Conservation (phyloP, 2,888 invertebrate genomes). For the Sarcophaga subvicina region DNA sequence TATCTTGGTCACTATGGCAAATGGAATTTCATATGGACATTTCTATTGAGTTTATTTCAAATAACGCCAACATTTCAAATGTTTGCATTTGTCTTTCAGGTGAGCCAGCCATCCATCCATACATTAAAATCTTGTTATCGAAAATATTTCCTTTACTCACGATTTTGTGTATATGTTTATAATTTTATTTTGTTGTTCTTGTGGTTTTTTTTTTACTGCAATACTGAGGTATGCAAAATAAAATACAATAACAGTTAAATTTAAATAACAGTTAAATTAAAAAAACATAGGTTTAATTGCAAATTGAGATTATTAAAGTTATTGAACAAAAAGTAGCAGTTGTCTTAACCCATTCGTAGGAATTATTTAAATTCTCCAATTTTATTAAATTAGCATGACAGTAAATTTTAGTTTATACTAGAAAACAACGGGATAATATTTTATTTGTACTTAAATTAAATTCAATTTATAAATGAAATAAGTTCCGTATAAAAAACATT, state of each 20-base stretch:
- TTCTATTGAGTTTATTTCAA: slow-evolving; percentile 84
- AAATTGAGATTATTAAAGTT: slow-evolving; percentile 3
- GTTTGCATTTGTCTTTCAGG: slow-evolving; percentile 84
- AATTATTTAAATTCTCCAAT: no score
- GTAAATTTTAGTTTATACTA: no score
- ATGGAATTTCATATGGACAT: slow-evolving; percentile 85
- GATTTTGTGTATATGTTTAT: background rate
- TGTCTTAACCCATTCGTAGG: slow-evolving; percentile 4
- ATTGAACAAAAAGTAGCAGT: background rate
- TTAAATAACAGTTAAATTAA: background rate
- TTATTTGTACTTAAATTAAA: no score
- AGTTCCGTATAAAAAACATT: no score
- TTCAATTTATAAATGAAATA: no score
- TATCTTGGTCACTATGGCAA: slow-evolving; percentile 84
- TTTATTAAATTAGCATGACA: no score
- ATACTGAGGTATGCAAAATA: no score
- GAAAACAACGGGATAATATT: no score
- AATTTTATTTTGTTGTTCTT: background rate
- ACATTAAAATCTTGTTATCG: slow-evolving; percentile 13
- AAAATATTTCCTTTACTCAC: slow-evolving; percentile 45
- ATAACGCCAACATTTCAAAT: slow-evolving; percentile 86
- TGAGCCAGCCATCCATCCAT: slow-evolving; percentile 71
- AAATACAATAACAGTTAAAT: background rate
- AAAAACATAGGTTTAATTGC: slow-evolving; percentile 9
- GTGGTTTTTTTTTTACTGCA: background rate